phyloP scores from a whole-genome alignment of 1,140 invertebrate genomes.

The Onthophagus taurus region DNA sequence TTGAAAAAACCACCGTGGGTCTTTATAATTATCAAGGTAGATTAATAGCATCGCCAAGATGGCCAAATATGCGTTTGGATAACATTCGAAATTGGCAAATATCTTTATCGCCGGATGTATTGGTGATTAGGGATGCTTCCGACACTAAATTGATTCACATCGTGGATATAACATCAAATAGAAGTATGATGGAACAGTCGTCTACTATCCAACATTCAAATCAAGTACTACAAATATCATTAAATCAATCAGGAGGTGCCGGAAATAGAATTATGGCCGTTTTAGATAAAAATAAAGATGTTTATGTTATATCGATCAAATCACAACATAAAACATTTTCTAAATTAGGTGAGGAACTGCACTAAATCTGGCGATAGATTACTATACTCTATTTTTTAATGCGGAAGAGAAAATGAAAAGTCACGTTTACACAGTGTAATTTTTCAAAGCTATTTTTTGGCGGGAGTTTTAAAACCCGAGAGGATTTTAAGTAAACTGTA shows the following conservation, averaged over 20 bases:
- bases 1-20: conserved; percentile 65
- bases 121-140: conserved; percentile 72
- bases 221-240: conserved; percentile 58
- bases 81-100: conserved; percentile 39
- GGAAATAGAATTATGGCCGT: conserved; percentile 53
- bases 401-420: too few species aligned
- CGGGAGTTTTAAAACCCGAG: too few species aligned
- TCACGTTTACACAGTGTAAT: too few species aligned
- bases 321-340: conserved; percentile 52
- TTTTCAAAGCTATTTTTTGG: too few species aligned
- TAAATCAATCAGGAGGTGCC: conserved; percentile 68
- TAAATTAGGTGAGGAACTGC: conserved; percentile 50
- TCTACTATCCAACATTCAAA: conserved; percentile 50
- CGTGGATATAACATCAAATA: conserved; percentile 68
- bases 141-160: conserved; percentile 79
- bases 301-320: conserved; percentile 63
- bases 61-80: conserved; percentile 53
- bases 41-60: conserved; percentile 65
- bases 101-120: conserved; percentile 70
- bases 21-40: conserved; percentile 86
- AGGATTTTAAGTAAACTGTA: too few species aligned
- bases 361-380: not conserved
- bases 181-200: conserved; percentile 57
- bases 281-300: conserved; percentile 72
- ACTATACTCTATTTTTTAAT: too few species aligned